Evolutionary conservation across 2,113 vertebrate species (phyloP).

Genomic region (Electrona antarctica): DNA sequence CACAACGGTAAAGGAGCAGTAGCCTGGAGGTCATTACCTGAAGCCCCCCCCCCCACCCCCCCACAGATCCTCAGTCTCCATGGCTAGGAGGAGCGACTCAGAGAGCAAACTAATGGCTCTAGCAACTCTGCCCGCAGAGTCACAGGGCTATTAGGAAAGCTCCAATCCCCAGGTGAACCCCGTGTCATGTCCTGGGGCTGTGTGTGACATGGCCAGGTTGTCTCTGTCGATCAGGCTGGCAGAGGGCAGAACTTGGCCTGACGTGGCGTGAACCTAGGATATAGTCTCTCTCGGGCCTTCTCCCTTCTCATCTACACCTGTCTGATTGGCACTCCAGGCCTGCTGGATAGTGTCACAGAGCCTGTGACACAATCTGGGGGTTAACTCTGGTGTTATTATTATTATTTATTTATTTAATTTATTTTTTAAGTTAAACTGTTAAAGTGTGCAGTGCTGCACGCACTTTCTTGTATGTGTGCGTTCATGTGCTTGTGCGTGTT

Average conservation of each 20-base stretch:
- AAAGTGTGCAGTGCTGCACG: no score
- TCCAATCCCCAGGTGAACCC: constrained; percentile 73
- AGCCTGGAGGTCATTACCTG: constrained; percentile 63
- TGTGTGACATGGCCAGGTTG: constrained; percentile 68
- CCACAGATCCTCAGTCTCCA: no score
- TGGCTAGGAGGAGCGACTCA: constrained; percentile 44
- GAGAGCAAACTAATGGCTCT: constrained; percentile 65
- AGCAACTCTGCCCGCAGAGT: constrained; percentile 56
- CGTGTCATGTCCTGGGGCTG: constrained; percentile 66
- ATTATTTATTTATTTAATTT: no score
- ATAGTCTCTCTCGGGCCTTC: constrained; percentile 63
- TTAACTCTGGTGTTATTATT: no score
- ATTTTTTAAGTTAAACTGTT: no score
- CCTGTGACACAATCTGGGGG: constrained; percentile 46
- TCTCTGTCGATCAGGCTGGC: constrained; percentile 68
- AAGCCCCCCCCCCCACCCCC: constrained; percentile 39
- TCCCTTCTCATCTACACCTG: constrained; percentile 61
- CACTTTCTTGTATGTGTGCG: constrained; percentile 1
- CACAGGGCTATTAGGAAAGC: constrained; percentile 72
- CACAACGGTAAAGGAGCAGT: constrained; percentile 42
- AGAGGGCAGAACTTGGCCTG: constrained; percentile 53
- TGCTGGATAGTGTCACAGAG: constrained; percentile 66
- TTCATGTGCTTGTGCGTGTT: constrained; percentile 23
- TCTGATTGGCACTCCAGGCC: constrained; percentile 71
- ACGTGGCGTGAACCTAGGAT: constrained; percentile 65